These are phyloP conservation scores for Albula glossodonta DNA, from an alignment of 2,113 vertebrate genomes.

Conservation along the genomic window DNA sequence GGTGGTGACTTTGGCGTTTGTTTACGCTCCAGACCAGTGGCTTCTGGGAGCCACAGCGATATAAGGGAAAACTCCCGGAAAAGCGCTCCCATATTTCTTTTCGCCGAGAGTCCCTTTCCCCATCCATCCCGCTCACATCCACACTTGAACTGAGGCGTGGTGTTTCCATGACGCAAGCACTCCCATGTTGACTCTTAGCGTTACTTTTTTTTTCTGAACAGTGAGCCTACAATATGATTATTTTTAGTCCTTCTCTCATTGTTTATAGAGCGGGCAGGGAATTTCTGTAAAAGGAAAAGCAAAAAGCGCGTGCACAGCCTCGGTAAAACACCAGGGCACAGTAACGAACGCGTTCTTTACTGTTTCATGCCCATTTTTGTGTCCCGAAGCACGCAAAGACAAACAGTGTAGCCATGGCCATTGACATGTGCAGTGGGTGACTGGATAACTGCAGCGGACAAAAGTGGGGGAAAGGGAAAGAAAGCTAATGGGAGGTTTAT, in stretches of 20 bases:
- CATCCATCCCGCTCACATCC: slow-evolving; percentile 25
- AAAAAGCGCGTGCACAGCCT: not conserved
- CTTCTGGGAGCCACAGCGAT: not conserved
- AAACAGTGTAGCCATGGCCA: no score
- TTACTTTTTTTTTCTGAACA: not conserved
- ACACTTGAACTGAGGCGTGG: slow-evolving; percentile 39
- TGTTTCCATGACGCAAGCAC: slow-evolving; percentile 59
- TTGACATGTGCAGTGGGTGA: not conserved
- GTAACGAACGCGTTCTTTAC: not conserved
- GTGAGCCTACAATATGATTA: slow-evolving; percentile 19
- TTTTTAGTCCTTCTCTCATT: slow-evolving; percentile 38
- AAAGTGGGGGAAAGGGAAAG: not conserved
- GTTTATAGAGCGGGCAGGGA: slow-evolving; percentile 34
- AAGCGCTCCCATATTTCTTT: slow-evolving; percentile 20
- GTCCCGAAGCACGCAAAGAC: no score
- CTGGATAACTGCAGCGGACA: not conserved
- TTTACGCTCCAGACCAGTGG: not conserved
- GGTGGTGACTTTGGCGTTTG: not conserved
- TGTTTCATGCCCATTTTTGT: not conserved
- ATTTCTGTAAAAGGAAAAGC: slow-evolving; percentile 25
- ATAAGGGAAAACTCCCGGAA: not conserved
- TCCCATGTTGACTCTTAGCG: slow-evolving; percentile 6
- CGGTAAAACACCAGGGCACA: not conserved
- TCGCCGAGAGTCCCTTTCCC: slow-evolving; percentile 33
- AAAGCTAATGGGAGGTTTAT: slow-evolving; percentile 1